Conservation (phyloP, 2,888 invertebrate species). For the Synanthedon vespiformis region DNA sequence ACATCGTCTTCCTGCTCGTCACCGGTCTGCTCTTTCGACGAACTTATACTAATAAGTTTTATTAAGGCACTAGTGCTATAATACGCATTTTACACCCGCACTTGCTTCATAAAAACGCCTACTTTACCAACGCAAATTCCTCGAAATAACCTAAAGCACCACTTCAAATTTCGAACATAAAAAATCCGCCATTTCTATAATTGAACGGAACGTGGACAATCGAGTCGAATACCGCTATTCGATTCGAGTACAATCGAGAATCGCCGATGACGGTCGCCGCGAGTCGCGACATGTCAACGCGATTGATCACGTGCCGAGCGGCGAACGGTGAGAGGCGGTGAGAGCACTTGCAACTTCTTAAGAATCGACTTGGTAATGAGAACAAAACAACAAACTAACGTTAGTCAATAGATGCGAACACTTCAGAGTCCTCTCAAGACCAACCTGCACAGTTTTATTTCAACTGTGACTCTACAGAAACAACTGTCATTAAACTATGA, state of each 20-base stretch:
- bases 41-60: no score
- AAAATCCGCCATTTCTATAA: background rate
- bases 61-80: no score
- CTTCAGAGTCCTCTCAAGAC: background rate
- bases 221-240: background rate
- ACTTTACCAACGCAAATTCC: no score
- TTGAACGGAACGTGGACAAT: background rate
- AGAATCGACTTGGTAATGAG: conserved; percentile 11
- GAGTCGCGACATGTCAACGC: conserved; percentile 23
- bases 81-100: no score
- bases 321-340: background rate
- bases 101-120: no score
- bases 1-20: no score
- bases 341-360: conserved; percentile 6
- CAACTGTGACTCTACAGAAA: no score
- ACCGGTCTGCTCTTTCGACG: no score
- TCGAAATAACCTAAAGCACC: no score
- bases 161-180: background rate
- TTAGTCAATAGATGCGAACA: background rate
- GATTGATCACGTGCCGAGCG: conserved; percentile 32
- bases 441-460: background rate
- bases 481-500: no score
- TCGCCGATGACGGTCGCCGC: conserved; percentile 2
- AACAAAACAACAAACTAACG: conserved; percentile 1
- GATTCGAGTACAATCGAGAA: background rate